Conservation (phyloP, 2,113 vertebrate genomes). For the Dicrurus megarhynchus region DNA sequence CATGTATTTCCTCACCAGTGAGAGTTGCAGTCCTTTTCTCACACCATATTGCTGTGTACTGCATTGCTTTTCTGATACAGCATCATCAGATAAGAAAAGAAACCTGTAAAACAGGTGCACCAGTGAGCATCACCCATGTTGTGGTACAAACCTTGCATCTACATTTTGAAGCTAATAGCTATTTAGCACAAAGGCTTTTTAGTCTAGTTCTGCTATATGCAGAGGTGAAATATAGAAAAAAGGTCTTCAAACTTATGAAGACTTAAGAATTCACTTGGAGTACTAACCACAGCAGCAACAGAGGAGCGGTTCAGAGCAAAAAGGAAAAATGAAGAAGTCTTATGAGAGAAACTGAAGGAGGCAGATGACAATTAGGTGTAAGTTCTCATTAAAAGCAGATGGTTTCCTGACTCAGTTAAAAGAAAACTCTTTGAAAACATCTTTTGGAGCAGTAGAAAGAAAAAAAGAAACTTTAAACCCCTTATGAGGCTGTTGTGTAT, state of each 20-base stretch:
- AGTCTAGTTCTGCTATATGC: background rate
- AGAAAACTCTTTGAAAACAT: background rate
- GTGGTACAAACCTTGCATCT: background rate
- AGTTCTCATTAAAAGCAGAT: conserved; percentile 17
- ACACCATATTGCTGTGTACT: background rate
- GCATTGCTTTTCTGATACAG: background rate
- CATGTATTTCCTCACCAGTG: accelerated
- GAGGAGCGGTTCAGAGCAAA: background rate
- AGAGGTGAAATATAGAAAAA: background rate
- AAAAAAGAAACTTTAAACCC: background rate
- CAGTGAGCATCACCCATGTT: background rate
- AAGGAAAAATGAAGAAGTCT: background rate
- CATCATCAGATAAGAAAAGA: background rate
- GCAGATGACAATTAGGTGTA: conserved; percentile 31
- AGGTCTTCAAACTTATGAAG: background rate
- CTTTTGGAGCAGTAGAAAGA: background rate
- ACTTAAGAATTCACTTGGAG: background rate
- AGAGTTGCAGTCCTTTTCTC: background rate
- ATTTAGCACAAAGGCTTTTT: background rate
- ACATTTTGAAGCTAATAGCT: background rate
- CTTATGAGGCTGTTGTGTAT: background rate
- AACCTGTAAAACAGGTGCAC: background rate
- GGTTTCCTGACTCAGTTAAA: background rate
- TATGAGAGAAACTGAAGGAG: background rate
- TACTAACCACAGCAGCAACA: background rate